These are phyloP conservation scores for Acleris emargana DNA, from an alignment of 2,888 invertebrate species.

Conservation along the genomic window DNA sequence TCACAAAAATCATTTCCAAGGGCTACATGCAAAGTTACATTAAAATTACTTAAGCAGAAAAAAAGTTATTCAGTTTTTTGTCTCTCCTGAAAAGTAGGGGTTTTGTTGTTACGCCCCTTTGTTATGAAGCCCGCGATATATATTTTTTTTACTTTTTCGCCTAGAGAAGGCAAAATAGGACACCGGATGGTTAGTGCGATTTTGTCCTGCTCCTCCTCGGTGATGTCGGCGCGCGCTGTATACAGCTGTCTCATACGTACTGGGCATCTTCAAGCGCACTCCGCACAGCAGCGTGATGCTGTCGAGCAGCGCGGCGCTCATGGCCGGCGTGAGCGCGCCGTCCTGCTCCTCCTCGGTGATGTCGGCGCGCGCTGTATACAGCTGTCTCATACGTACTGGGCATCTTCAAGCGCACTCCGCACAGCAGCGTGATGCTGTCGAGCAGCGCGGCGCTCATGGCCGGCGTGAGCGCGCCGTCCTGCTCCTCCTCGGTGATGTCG, in stretches of 20 bases:
- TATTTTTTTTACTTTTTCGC: no score
- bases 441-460: slow-evolving; percentile 58
- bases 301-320: slow-evolving; percentile 63
- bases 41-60: no score
- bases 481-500: slow-evolving; percentile 56
- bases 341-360: slow-evolving; percentile 54
- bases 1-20: no score
- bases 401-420: slow-evolving; percentile 70
- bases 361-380: slow-evolving; percentile 48
- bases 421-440: slow-evolving; percentile 70
- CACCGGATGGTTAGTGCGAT: no score
- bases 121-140: no score
- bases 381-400: slow-evolving; percentile 28
- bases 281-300: slow-evolving; percentile 70
- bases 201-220: slow-evolving; percentile 55
- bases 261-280: slow-evolving; percentile 63
- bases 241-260: slow-evolving; percentile 17
- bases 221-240: slow-evolving; percentile 50
- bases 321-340: slow-evolving; percentile 51
- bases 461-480: slow-evolving; percentile 52
- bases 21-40: no score
- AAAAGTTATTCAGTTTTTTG: no score
- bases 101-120: no score
- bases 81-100: no score
- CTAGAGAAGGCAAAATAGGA: no score